These are phyloP conservation scores for Parthenolecanium corni DNA, from an alignment of 2,888 invertebrate species.

Conservation along the genomic window DNA sequence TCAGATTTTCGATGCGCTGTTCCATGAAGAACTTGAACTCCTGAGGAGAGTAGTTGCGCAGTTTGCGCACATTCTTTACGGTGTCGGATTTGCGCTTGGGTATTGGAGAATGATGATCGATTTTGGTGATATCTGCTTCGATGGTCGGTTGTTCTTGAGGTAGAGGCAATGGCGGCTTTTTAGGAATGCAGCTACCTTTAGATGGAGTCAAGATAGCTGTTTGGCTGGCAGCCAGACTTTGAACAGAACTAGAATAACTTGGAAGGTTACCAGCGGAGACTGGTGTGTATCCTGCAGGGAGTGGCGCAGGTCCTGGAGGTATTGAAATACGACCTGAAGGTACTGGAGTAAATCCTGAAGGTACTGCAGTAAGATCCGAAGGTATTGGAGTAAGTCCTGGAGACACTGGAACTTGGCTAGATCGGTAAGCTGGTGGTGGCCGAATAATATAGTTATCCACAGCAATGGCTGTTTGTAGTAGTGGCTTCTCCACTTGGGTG, in stretches of 20 bases:
- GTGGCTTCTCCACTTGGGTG: conserved; percentile 89
- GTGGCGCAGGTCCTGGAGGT: conserved; percentile 36
- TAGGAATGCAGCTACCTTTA: conserved; percentile 30
- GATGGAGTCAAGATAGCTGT: conserved; percentile 43
- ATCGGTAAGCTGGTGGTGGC: conserved; percentile 53
- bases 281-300: conserved; percentile 80
- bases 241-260: conserved; percentile 44
- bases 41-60: conserved; percentile 87
- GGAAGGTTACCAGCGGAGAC: conserved; percentile 39
- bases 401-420: conserved; percentile 52
- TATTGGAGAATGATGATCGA: conserved; percentile 87
- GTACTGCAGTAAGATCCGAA: too few relatives aligned
- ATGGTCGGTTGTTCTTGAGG: too few relatives aligned
- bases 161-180: conserved; percentile 24
- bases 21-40: conserved; percentile 99
- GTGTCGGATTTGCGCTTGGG: conserved; percentile 84
- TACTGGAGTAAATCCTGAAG: too few relatives aligned
- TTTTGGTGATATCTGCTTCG: conserved; percentile 44
- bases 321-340: conserved; percentile 58
- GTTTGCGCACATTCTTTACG: conserved; percentile 78
- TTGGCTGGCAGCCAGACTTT: conserved; percentile 47
- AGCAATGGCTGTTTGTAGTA: conserved; percentile 88
- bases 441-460: conserved; percentile 51
- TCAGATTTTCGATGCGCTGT: conserved; percentile 94
- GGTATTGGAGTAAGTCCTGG: conserved; percentile 60